A percentile compares a stretch with the other conserved stretches of the same genome.
Evolutionary conservation across 2,797 vertebrate species (phyloP).

Genomic region (Aldrovandia affinis): DNA sequence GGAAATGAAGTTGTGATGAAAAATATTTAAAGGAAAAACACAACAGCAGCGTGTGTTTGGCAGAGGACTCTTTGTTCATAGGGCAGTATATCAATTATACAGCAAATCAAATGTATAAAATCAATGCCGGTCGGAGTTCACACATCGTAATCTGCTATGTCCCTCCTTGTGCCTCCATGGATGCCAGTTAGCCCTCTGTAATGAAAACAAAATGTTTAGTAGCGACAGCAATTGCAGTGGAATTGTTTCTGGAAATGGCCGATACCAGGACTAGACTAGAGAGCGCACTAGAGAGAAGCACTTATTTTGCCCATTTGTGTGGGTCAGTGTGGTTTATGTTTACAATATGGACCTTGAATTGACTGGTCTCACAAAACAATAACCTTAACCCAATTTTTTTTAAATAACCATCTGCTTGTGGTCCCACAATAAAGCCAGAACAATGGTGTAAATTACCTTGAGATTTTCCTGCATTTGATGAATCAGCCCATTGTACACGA

Average conservation of each 20-base stretch:
- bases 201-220: constrained; percentile 53
- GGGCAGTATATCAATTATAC: constrained; percentile 50
- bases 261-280: background rate
- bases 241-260: background rate
- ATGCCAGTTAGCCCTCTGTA: constrained; percentile 43
- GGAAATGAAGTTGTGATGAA: constrained; percentile 1
- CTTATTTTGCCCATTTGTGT: background rate
- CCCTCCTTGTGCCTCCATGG: constrained; percentile 51
- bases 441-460: background rate
- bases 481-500: background rate
- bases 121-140: constrained; percentile 55
- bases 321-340: background rate
- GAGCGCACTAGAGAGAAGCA: background rate
- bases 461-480: background rate
- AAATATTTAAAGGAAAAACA: background rate
- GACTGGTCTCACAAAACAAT: constrained; percentile 22
- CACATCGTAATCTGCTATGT: constrained; percentile 58
- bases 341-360: constrained; percentile 11
- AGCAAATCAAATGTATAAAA: constrained; percentile 54
- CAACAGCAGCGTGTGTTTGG: background rate
- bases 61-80: constrained; percentile 40
- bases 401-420: background rate
- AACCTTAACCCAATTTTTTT: constrained; percentile 8
- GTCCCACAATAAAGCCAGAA: background rate
- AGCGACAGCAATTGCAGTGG: constrained; percentile 44